phyloP scores from a whole-genome alignment of 2,797 vertebrate species.

The Presbytis comata region DNA sequence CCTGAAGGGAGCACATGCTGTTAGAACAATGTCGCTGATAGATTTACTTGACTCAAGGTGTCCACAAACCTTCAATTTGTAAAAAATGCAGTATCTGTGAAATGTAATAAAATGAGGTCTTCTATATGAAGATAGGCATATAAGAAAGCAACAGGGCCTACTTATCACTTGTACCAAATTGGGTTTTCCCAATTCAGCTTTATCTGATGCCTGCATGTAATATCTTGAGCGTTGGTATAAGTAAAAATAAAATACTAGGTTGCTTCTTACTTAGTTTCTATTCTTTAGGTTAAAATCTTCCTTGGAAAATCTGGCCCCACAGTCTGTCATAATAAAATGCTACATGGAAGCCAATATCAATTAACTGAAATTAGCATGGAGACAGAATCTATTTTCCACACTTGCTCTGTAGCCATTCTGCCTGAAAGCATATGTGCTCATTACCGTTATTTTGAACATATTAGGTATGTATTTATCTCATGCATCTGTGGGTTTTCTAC shows the following conservation, averaged over 20 bases:
- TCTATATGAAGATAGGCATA: neutral
- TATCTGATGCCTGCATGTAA: neutral
- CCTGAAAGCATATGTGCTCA: neutral
- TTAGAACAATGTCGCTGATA: neutral
- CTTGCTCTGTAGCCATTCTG: neutral
- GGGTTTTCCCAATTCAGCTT: neutral
- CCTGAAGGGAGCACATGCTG: neutral
- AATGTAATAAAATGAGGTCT: neutral
- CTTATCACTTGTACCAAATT: neutral
- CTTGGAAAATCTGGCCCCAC: neutral
- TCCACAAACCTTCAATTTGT: neutral
- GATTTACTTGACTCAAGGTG: neutral
- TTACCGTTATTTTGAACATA: neutral
- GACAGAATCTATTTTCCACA: neutral
- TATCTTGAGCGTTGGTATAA: neutral
- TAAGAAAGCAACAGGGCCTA: neutral
- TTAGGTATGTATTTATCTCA: neutral
- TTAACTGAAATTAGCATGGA: neutral
- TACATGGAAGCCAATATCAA: neutral
- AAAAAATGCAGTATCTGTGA: neutral
- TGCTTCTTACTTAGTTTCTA: neutral
- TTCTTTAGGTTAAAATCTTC: neutral
- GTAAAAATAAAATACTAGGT: neutral
- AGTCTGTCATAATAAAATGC: neutral
- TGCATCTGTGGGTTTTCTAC: neutral